A percentile compares a stretch with the other conserved stretches of the same genome.
Conservation (phyloP, 1,140 invertebrate species). For the Lanistes nyassanus region DNA sequence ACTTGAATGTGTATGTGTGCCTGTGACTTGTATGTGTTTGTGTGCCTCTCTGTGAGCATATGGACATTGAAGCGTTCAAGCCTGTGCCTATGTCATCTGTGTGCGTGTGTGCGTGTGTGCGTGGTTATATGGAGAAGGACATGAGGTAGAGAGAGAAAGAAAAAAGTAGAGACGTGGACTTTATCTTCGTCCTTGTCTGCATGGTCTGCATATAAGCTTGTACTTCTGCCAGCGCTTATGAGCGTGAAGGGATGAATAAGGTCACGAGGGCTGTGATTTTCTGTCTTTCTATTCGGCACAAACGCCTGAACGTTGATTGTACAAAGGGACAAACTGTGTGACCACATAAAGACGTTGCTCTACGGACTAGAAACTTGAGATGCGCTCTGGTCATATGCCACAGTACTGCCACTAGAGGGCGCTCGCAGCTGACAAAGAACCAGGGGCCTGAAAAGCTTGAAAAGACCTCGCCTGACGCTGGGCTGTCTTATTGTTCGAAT, state of each 20-base stretch:
- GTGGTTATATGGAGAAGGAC: neutral
- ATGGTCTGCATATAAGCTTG: no score
- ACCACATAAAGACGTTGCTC: neutral
- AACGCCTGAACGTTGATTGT: neutral
- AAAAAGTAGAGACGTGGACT: neutral
- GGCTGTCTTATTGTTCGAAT: neutral
- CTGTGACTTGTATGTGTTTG: no score
- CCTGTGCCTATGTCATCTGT: no score
- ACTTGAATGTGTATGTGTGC: no score
- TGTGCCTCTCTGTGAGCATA: no score
- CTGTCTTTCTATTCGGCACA: neutral
- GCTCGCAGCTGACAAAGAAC: neutral
- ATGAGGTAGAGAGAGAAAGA: neutral
- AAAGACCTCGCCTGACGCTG: neutral
- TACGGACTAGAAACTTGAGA: neutral
- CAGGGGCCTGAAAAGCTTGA: neutral
- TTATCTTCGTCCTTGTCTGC: no score
- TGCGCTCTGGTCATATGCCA: neutral
- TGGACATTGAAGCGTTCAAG: no score
- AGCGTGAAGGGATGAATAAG: no score
- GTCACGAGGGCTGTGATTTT: no score
- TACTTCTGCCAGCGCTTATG: no score
- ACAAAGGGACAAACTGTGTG: neutral
- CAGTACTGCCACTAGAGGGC: neutral
- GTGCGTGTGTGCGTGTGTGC: neutral